A percentile compares a stretch with the other conserved stretches of the same genome.
Evolutionary conservation across 2,797 vertebrate species (phyloP).

Genomic region (Scolopax bukidnonensis): DNA sequence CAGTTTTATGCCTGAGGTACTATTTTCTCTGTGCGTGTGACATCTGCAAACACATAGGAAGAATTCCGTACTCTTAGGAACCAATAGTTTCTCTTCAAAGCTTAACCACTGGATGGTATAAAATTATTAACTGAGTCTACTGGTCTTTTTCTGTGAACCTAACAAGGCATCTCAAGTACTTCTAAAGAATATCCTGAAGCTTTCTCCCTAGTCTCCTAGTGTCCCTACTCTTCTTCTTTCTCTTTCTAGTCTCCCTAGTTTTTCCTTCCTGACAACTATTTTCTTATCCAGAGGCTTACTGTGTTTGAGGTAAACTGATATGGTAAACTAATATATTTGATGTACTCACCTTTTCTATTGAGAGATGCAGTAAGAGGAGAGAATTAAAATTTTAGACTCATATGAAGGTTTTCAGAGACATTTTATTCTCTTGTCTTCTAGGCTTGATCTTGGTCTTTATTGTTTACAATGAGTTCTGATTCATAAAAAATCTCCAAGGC

Average conservation of each 20-base stretch:
- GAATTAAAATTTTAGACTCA: not conserved
- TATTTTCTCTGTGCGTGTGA: not conserved
- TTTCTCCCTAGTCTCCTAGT: too few relatives aligned
- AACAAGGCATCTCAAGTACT: not conserved
- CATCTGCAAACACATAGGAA: not conserved
- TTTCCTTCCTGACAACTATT: not conserved
- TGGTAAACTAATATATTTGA: not conserved
- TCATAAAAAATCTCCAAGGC: not conserved
- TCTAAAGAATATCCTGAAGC: not conserved
- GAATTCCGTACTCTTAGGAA: not conserved
- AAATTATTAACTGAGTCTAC: not conserved
- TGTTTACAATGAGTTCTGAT: not conserved
- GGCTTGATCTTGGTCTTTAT: not conserved
- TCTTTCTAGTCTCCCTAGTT: not conserved
- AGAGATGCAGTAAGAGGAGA: not conserved
- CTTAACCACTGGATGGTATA: not conserved
- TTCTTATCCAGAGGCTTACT: not conserved
- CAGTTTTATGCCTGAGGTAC: not conserved
- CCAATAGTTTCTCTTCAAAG: not conserved
- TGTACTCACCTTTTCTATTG: not conserved
- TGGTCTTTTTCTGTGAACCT: not conserved
- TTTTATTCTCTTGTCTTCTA: not conserved
- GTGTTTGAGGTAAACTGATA: not conserved
- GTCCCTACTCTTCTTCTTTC: too few relatives aligned
- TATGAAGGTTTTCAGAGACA: not conserved